Conservation (phyloP, 2,888 invertebrate genomes). For the Pycnomerus fuliginosus region DNA sequence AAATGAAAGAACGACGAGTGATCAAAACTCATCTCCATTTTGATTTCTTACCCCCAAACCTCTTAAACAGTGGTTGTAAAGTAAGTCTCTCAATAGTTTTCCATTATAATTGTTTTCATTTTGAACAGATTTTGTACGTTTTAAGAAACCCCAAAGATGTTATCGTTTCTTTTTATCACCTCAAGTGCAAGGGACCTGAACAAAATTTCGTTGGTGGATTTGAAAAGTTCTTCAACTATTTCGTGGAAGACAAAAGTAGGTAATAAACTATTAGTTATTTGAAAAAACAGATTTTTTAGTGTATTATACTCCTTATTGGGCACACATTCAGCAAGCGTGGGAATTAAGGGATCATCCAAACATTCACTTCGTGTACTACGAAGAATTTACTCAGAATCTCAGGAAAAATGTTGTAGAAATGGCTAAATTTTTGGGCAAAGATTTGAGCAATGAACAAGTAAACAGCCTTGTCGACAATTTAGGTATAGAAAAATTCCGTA, state of each 20-base stretch:
- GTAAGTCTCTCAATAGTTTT: neutral
- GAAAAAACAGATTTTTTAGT: neutral
- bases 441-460: neutral
- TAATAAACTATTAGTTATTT: too few relatives aligned
- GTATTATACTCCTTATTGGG: neutral
- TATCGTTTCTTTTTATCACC: neutral
- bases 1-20: neutral
- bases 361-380: neutral
- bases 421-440: neutral
- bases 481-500: neutral
- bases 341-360: neutral
- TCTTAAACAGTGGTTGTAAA: neutral
- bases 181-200: neutral
- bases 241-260: neutral
- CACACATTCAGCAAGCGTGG: neutral
- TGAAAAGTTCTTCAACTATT: constrained; percentile 1
- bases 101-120: neutral
- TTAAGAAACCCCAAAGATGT: neutral
- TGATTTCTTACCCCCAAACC: neutral
- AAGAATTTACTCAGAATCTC: neutral
- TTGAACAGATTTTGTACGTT: neutral
- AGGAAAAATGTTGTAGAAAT: neutral
- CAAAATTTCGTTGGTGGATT: neutral
- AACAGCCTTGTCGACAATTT: neutral
- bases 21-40: neutral